Conservation (phyloP, 2,797 vertebrate genomes). For the Trematomus bernacchii region DNA sequence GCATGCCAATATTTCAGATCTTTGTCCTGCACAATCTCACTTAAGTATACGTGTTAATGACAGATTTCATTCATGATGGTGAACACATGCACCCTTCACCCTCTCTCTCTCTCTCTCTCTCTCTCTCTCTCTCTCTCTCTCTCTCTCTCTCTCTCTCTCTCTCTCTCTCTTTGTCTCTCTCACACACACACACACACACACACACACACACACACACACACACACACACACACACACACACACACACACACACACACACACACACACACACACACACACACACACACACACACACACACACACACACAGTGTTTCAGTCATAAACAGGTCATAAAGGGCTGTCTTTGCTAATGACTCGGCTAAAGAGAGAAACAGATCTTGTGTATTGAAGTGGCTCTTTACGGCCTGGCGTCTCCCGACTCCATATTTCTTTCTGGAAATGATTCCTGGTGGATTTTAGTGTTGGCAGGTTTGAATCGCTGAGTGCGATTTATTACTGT, state of each 20-base stretch:
- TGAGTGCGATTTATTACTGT: slow-evolving; percentile 47
- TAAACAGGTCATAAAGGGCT: slow-evolving; percentile 77
- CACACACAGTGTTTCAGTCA: slow-evolving; percentile 43
- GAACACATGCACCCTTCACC: slow-evolving; percentile 4
- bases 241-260: not conserved
- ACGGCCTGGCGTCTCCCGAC: slow-evolving; percentile 45
- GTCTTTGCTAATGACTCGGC: slow-evolving; percentile 71
- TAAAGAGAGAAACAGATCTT: slow-evolving; percentile 72
- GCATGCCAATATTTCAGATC: slow-evolving; percentile 28
- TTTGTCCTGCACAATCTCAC: slow-evolving; percentile 13
- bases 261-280: slow-evolving; percentile 23
- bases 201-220: slow-evolving; percentile 21
- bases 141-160: not conserved
- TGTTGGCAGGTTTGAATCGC: slow-evolving; percentile 28
- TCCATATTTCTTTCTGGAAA: slow-evolving; percentile 37
- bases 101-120: slow-evolving; percentile 8
- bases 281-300: slow-evolving; percentile 30
- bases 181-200: slow-evolving; percentile 27
- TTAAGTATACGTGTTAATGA: slow-evolving; percentile 10
- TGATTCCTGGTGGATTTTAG: slow-evolving; percentile 18
- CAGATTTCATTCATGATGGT: slow-evolving; percentile 30
- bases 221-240: too few relatives aligned
- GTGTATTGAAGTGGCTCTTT: slow-evolving; percentile 39
- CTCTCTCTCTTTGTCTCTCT: not conserved
- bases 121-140: not conserved